These are phyloP conservation scores for Dioctria linearis DNA, from an alignment of 2,888 invertebrate genomes.

Conservation along the genomic window DNA sequence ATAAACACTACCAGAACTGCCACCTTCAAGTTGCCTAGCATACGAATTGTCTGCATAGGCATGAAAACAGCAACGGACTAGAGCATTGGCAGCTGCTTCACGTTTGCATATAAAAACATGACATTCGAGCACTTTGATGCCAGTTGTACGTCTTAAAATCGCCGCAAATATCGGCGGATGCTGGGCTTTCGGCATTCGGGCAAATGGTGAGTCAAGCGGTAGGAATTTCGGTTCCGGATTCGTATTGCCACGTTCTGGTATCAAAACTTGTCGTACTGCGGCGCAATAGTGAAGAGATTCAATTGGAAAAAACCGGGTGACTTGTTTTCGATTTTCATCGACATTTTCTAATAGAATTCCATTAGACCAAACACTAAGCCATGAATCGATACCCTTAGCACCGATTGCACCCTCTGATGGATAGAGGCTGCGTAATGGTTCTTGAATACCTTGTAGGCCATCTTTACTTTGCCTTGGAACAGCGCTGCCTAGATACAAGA, in stretches of 20 bases:
- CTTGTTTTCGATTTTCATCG: slow-evolving; percentile 94
- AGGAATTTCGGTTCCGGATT: slow-evolving; percentile 88
- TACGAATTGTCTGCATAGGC: slow-evolving; percentile 97
- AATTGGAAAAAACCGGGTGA: slow-evolving; percentile 96
- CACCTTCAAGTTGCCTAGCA: slow-evolving; percentile 84
- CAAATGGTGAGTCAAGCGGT: slow-evolving; percentile 96
- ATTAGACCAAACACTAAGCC: slow-evolving; percentile 97
- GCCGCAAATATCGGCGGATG: slow-evolving; percentile 98
- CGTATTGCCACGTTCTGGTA: slow-evolving; percentile 77
- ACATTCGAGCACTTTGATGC: slow-evolving; percentile 98
- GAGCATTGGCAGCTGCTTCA: slow-evolving; percentile 96
- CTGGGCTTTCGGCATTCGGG: slow-evolving; percentile 90
- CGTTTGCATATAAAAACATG: slow-evolving; percentile 98
- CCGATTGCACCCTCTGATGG: slow-evolving; percentile 93
- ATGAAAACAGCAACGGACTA: slow-evolving; percentile 97
- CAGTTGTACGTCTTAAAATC: slow-evolving; percentile 94
- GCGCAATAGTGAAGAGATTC: slow-evolving; percentile 96
- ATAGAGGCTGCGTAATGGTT: slow-evolving; percentile 95
- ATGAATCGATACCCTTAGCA: slow-evolving; percentile 93
- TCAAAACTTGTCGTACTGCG: slow-evolving; percentile 89
- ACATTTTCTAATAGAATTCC: slow-evolving; percentile 96
- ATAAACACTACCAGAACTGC: slow-evolving; percentile 71
- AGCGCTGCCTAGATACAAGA: slow-evolving; percentile 95
- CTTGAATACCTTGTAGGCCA: slow-evolving; percentile 97
- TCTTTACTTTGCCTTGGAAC: slow-evolving; percentile 98